A percentile compares a stretch with the other conserved stretches of the same genome.
phyloP scores from a whole-genome alignment of 2,113 vertebrate species.

The Chinchilla lanigera region DNA sequence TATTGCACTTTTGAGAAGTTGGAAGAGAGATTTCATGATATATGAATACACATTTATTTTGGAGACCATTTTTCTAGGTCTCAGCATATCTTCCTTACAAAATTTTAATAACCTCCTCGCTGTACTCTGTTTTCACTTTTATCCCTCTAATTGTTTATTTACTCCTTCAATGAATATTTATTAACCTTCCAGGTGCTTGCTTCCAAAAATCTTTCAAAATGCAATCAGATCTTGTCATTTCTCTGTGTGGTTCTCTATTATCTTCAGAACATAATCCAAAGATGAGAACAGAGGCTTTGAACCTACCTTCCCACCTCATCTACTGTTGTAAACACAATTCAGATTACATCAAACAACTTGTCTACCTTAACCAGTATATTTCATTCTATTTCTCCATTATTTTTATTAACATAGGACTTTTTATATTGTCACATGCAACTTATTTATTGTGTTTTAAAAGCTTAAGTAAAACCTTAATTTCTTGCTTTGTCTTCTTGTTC shows the following conservation, averaged over 20 bases:
- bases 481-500: not conserved
- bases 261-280: not conserved
- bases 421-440: not conserved
- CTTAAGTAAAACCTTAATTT: not conserved
- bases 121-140: not conserved
- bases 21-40: not conserved
- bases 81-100: constrained; percentile 6
- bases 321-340: not conserved
- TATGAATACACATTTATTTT: not conserved
- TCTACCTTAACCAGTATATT: not conserved
- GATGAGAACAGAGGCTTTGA: not conserved
- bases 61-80: not conserved
- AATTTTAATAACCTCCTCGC: constrained; percentile 7
- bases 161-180: constrained; percentile 44
- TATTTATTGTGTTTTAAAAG: not conserved
- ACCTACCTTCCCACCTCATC: not conserved
- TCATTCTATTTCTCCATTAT: not conserved
- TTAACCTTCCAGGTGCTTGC: constrained; percentile 2
- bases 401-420: not conserved
- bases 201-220: constrained; percentile 5
- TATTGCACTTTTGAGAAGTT: not conserved
- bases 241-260: not conserved
- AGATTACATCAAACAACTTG: not conserved
- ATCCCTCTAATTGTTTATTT: constrained; percentile 33
- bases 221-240: not conserved